Base-by-base conservation (phyloP, 1,140 invertebrate species). In the Bombus terrestris region DNA sequence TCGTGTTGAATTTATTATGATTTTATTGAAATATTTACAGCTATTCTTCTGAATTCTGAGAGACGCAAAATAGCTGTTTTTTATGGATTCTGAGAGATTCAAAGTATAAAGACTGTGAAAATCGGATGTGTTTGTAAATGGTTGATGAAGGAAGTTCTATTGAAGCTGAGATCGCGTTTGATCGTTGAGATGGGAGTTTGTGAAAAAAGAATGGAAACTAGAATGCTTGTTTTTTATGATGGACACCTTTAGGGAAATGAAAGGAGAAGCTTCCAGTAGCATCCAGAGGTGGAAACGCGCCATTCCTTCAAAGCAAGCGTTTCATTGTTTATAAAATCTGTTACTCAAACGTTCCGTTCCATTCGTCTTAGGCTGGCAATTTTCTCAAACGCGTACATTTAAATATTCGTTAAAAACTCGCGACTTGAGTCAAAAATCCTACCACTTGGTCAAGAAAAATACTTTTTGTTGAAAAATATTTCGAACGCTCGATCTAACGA, bases 321-420 rank as follows among this genome's bases (percentile, higher is more conserved):
- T 76, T 37, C 74, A 76, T 76, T 59, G 74, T 76, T 76, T 76
- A 59, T 53, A n/a, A 76, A 76, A 13, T 25, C 35, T 22, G n/a
- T 73, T 32, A 0, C 53, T 59, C n/a, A 25, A 57, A 75, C 73
- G 25, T 76, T 18, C 15, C 12, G 32, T 41, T 41, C 25, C 28
- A 15, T 5, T 41, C 28, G 39, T 10, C 39, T 53, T 53, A 8
- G 47, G 22, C 5, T 22, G 5, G 5, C 47, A 2, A 28, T 28
- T 71, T 41, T 12, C 39, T n/a, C 25, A 5, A 15, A n/a, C 69
- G 25, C 37, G 28, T 41, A 28, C 25, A 9, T 68, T 22, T 22
- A 18, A 13, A 39, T 69, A 28, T 12, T 39, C 68, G 3, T 69
- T 10, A 39, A 35, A 39, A 22, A 69, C 12, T 39, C 18, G 3